phyloP scores from a whole-genome alignment of 2,888 invertebrate genomes.

The Orgyia antiqua region DNA sequence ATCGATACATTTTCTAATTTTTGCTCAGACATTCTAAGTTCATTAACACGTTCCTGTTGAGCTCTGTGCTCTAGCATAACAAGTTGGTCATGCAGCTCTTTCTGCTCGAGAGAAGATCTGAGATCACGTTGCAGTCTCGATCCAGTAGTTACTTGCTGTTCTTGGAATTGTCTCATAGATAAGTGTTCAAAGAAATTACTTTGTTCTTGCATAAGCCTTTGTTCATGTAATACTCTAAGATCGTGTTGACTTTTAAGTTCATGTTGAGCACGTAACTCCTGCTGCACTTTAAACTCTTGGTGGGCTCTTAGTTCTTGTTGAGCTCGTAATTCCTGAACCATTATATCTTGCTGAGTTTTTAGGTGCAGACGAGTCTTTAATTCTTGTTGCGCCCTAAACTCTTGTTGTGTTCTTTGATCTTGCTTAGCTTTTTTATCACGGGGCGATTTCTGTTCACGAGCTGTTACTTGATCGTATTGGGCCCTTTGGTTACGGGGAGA shows the following conservation, averaged over 20 bases:
- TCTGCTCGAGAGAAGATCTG: conserved; percentile 7
- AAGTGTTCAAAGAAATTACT: conserved; percentile 5
- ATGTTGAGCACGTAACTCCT: conserved; percentile 1
- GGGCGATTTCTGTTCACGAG: background rate
- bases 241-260: background rate
- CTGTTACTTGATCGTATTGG: background rate
- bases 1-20: too few relatives aligned
- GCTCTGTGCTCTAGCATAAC: background rate
- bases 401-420: background rate
- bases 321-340: background rate
- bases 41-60: background rate
- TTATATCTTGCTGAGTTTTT: background rate
- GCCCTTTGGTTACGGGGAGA: conserved; percentile 1
- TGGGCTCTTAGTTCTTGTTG: background rate
- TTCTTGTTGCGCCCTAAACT: background rate
- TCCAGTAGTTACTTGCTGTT: conserved; percentile 3
- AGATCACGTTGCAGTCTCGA: conserved; percentile 2
- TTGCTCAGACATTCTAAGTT: too few relatives aligned
- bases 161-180: background rate
- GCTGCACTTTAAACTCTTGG: conserved; percentile 1
- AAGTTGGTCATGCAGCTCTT: conserved; percentile 4
- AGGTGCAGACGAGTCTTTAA: background rate
- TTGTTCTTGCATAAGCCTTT: conserved; percentile 4
- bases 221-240: conserved; percentile 1
- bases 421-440: background rate